These are phyloP conservation scores for Cyanoliseus patagonus DNA, from an alignment of 2,113 vertebrate species.

Conservation along the genomic window DNA sequence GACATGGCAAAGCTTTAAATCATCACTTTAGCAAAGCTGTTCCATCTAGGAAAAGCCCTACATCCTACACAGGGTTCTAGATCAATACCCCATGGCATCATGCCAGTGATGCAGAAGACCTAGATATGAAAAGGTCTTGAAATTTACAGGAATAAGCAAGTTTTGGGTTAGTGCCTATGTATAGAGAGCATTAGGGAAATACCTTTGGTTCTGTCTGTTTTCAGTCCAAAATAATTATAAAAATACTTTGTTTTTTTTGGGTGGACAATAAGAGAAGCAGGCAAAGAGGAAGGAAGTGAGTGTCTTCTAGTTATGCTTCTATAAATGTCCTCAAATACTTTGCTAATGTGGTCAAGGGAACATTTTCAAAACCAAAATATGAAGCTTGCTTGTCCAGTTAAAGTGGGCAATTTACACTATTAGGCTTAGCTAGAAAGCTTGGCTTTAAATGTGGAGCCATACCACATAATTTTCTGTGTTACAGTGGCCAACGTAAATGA, in stretches of 20 bases:
- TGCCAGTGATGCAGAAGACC: background rate
- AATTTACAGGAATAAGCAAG: background rate
- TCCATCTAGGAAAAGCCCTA: background rate
- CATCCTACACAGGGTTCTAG: background rate
- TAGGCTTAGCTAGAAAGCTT: background rate
- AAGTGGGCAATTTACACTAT: background rate
- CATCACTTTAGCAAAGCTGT: background rate
- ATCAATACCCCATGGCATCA: background rate
- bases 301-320: conserved; percentile 1
- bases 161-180: background rate
- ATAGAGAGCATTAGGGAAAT: background rate
- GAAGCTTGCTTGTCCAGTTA: background rate
- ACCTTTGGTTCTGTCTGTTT: background rate
- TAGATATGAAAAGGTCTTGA: background rate
- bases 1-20: background rate
- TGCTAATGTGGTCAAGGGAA: background rate
- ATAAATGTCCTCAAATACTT: conserved; percentile 26
- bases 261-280: background rate
- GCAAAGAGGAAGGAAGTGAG: conserved; percentile 4
- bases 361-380: conserved; percentile 8
- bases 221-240: background rate
- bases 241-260: background rate
- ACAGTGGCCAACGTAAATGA: conserved; percentile 18
- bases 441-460: background rate
- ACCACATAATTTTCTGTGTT: background rate